phyloP scores from a whole-genome alignment of 2,888 invertebrate species.

The Troides oblongomaculatus region DNA sequence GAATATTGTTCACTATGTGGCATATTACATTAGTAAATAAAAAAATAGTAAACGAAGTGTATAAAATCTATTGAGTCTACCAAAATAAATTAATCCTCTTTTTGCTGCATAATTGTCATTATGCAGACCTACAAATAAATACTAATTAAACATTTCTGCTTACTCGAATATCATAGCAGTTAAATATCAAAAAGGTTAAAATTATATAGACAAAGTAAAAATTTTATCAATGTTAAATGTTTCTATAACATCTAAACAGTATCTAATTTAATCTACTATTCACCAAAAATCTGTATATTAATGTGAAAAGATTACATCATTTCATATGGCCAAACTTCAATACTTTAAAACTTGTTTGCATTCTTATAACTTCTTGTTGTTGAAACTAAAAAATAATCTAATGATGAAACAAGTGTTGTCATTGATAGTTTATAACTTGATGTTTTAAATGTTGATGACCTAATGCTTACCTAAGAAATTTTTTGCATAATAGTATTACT shows the following conservation, averaged over 20 bases:
- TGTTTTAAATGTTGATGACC: slow-evolving; percentile 8
- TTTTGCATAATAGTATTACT: not conserved
- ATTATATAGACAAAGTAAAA: not conserved
- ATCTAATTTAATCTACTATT: not conserved
- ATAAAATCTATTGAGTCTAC: too few relatives aligned
- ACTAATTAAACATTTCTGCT: not conserved
- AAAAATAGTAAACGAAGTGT: too few relatives aligned
- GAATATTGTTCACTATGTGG: too few relatives aligned
- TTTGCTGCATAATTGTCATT: too few relatives aligned
- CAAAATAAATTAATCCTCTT: too few relatives aligned
- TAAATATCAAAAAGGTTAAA: not conserved
- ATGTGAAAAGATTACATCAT: not conserved
- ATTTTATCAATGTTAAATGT: not conserved
- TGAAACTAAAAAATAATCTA: slow-evolving; percentile 16
- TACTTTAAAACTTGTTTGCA: not conserved
- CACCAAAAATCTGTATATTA: not conserved
- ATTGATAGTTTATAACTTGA: not conserved
- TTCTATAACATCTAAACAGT: not conserved
- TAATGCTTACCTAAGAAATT: slow-evolving; percentile 7
- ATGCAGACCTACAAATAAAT: too few relatives aligned
- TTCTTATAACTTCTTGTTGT: slow-evolving; percentile 1
- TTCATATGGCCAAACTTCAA: too few relatives aligned
- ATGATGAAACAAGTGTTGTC: slow-evolving; percentile 11
- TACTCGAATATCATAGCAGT: not conserved
- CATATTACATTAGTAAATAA: too few relatives aligned